Evolutionary conservation across 2,888 invertebrate species (phyloP), one percentile per base, ranked within the genome.

Genomic region (Sinelater perroti): DNA sequence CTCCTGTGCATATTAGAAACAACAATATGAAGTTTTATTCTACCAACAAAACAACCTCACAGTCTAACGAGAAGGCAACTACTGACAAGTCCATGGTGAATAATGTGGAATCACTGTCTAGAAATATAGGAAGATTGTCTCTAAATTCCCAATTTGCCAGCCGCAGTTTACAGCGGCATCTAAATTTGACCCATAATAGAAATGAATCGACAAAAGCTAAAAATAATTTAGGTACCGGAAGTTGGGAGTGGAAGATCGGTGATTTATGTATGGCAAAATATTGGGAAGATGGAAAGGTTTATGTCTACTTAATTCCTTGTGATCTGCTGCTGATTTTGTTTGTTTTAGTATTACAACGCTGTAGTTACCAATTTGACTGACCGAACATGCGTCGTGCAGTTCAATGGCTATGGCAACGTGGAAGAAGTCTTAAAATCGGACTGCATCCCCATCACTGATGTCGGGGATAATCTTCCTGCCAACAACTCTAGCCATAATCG

Each of bases 201-300:
- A 45, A 49, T 31, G 36, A 47, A 16, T 13, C 16, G 14, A 49
- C 24, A 20, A 56, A 49, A n/a, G 21, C 30, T 16, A 36, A 18
- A 10, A 16, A 6, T 8, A 40, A 18, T 21, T 8, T 10, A 10
- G 46, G 17, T 31, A n/a, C 40, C 2, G 45, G 44, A n/a, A 20
- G 8, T 4, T 78, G 79, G 75, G 82, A 81, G 64, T 93, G 91
- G 91, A 88, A 87, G 72, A 80, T 86, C 44, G 93, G 93, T 7
- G 93, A 94, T 73, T 85, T 88, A 58, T 93, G 93, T 72, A 82
- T 93, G 78, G 95, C 95, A 4, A 91, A 93, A 71, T 95, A 95
- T 78, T 95, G 95, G 95, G 94, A 95, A 76, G 95, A 95, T 79
- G 89, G 90, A 71, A 87, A 87, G 80, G 93, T 91, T 74, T 81